Evolutionary conservation across 2,797 vertebrate species (phyloP), one percentile per base, ranked within the genome.

Genomic region (Acanthis flammea): DNA sequence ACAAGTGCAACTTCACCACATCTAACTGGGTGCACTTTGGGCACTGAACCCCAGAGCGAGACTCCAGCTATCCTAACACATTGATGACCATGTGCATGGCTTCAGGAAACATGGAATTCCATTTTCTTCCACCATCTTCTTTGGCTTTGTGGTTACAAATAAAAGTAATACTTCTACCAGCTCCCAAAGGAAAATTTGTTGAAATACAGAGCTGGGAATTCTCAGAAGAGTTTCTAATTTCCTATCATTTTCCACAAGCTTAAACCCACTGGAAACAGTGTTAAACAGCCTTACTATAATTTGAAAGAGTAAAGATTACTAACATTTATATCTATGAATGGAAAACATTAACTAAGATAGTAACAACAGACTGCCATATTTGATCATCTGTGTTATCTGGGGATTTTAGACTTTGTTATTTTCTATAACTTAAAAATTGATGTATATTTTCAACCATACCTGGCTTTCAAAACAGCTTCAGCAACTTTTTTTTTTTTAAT

Each of bases 181-280:
- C 22, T 84, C 48, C n/a, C 24, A 41, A 62, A 83, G 61, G 30
- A 73, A 91, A 81, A 47, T 28, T 9, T 72, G 19, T 23, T 87
- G 37, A 82, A 92, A 76, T 37, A 45, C 0, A 0, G 19, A 82
- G 12, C 33, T 76, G 12, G 14, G 37, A 91, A 90, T 47, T 88
- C 51, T 78, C 62, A 62, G 48, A 90, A 84, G 51, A 90, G 19
- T 23, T 66, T 73, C 53, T 62, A 6, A 75, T 66, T 88, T 92
- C 66, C 50, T 73, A 12, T 22, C 4, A 71, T 57, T 54, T 88
- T 88, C 10, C 10, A 58, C 31, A 81, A 81, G 19, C 19, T 78
- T 68, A 84, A 84, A 70, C 37, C 23, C 16, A 87, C 30, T 65
- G 61, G 24, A 82, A 87, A 50, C 10, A 28, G 14, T 7, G 4